A percentile compares a stretch with the other conserved stretches of the same genome.
Conservation (phyloP, 2,888 invertebrate species). For the Palloptera scutellata region DNA sequence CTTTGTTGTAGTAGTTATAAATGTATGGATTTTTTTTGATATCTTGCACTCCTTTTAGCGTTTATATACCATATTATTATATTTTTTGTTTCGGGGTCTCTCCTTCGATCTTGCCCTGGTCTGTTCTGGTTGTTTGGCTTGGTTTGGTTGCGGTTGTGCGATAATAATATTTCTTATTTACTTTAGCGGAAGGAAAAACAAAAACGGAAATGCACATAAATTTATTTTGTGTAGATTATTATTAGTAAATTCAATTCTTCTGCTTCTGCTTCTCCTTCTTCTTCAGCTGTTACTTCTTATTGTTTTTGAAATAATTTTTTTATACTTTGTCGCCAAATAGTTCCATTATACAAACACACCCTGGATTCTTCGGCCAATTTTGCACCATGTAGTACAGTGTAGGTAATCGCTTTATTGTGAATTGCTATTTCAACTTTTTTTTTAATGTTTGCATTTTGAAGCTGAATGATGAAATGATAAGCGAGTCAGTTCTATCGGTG, state of each 20-base stretch:
- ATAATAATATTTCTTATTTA: slow-evolving; percentile 63
- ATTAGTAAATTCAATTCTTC: slow-evolving; percentile 35
- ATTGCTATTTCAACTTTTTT: too few species aligned
- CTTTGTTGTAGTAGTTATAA: slow-evolving; percentile 2
- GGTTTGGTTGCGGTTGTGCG: slow-evolving; percentile 48
- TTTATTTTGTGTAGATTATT: slow-evolving; percentile 56
- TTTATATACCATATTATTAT: slow-evolving; percentile 10
- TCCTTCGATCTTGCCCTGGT: not conserved
- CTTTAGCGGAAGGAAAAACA: slow-evolving; percentile 58
- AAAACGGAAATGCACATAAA: slow-evolving; percentile 62
- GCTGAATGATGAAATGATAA: too few species aligned
- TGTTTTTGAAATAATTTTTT: slow-evolving; percentile 11
- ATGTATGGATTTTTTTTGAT: too few species aligned
- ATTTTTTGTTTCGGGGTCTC: slow-evolving; percentile 29
- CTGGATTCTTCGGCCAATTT: too few species aligned
- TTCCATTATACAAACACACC: too few species aligned
- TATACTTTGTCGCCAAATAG: not conserved
- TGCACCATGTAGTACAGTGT: too few species aligned
- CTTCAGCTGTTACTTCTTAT: not conserved
- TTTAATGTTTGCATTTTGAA: too few species aligned
- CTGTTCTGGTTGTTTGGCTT: slow-evolving; percentile 14
- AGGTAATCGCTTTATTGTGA: too few species aligned
- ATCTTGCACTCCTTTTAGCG: not conserved
- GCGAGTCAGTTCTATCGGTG: too few species aligned
- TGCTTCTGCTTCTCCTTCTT: slow-evolving; percentile 17